Evolutionary conservation across 64 coral and sea anemone species (phyloP).

Genomic region (Dendronephthya gigantea): DNA sequence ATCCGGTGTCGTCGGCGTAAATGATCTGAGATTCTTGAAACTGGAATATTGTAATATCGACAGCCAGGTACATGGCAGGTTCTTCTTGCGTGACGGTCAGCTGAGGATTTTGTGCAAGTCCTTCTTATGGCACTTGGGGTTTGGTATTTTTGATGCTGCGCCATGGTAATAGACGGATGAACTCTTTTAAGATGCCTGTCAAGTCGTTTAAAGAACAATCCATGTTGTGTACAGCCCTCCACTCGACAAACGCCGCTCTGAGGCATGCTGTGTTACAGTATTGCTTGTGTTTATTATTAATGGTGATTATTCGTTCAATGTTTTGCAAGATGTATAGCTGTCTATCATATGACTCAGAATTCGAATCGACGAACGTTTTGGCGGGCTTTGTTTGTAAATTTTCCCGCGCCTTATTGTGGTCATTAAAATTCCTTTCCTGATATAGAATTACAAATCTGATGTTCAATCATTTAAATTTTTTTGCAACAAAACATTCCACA

Average conservation of each 20-base stretch:
- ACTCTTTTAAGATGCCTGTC: constrained; percentile 5
- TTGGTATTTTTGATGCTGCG: neutral
- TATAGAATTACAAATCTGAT: too few relatives aligned
- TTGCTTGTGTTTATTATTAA: too few relatives aligned
- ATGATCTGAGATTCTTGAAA: neutral
- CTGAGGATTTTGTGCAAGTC: neutral
- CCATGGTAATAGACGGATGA: neutral
- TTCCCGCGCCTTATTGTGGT: too few relatives aligned
- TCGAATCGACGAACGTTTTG: too few relatives aligned
- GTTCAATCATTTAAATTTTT: too few relatives aligned
- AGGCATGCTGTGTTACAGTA: too few relatives aligned
- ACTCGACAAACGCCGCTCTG: neutral
- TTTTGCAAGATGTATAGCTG: too few relatives aligned
- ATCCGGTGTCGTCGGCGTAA: neutral
- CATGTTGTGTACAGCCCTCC: neutral
- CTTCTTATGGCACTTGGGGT: neutral
- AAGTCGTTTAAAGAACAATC: neutral
- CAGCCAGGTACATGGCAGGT: neutral
- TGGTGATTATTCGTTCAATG: too few relatives aligned
- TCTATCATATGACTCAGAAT: too few relatives aligned
- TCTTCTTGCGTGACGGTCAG: neutral
- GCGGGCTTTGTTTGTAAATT: too few relatives aligned
- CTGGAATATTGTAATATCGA: constrained; percentile 2
- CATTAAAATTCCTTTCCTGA: too few relatives aligned
- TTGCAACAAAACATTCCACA: too few relatives aligned